Conservation (phyloP, 2,888 invertebrate species). For the Tuberolachnus salignus region DNA sequence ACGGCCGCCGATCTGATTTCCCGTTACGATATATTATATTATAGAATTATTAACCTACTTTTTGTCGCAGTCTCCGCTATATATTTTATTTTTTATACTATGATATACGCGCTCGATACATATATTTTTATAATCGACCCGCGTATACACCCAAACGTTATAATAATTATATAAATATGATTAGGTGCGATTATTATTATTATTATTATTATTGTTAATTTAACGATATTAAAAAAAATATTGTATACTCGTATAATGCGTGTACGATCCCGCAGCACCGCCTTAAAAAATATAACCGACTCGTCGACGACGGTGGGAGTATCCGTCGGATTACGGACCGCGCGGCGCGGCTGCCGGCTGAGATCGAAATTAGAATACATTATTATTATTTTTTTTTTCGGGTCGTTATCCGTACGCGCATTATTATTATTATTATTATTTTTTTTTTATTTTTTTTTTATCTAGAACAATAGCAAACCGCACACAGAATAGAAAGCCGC, state of each 20-base stretch:
- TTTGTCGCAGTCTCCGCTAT: constrained; percentile 16
- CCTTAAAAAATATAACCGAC: neutral
- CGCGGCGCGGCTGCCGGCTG: neutral
- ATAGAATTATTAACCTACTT: constrained; percentile 49
- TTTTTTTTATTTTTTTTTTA: neutral
- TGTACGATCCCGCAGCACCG: neutral
- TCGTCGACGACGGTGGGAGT: neutral
- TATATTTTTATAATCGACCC: constrained; percentile 10
- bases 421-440: constrained; percentile 41
- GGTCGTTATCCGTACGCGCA: constrained; percentile 26
- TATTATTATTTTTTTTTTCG: constrained; percentile 5
- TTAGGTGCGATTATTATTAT: constrained; percentile 17
- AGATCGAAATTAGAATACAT: constrained; percentile 40
- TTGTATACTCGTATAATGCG: no score
- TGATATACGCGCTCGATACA: constrained; percentile 3
- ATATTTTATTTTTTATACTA: no score
- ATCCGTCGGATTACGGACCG: neutral
- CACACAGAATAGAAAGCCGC: constrained; percentile 48
- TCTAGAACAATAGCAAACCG: constrained; percentile 50
- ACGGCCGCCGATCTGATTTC: constrained; percentile 16
- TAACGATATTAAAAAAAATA: no score
- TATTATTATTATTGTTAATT: neutral
- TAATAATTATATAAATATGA: no score
- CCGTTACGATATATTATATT: no score
- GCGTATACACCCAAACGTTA: neutral